These are phyloP conservation scores for Luscinia luscinia DNA, from an alignment of 2,797 vertebrate species.

Conservation along the genomic window DNA sequence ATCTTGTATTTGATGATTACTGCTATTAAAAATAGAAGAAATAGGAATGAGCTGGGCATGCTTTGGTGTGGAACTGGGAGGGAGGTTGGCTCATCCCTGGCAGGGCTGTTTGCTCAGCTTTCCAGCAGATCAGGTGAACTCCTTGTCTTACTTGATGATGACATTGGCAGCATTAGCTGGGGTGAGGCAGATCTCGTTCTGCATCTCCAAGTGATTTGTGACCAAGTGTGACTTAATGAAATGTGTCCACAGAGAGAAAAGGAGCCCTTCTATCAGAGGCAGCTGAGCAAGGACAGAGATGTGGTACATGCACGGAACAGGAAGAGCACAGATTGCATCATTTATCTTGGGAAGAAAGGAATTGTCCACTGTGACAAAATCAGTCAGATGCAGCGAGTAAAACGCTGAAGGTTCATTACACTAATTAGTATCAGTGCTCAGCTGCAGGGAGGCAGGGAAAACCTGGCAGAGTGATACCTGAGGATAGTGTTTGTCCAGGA, in stretches of 20 bases:
- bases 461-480: conserved; percentile 22
- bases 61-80: background rate
- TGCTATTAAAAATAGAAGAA: background rate
- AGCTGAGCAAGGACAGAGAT: background rate
- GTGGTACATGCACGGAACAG: background rate
- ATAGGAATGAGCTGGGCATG: background rate
- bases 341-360: conserved; percentile 50
- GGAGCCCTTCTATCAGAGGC: background rate
- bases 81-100: background rate
- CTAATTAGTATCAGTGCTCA: conserved; percentile 61
- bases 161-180: background rate
- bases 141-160: background rate
- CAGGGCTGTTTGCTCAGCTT: background rate
- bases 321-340: background rate
- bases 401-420: conserved; percentile 38
- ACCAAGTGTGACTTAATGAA: background rate
- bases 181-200: background rate
- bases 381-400: conserved; percentile 56
- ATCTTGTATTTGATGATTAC: background rate
- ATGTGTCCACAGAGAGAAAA: background rate
- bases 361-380: conserved; percentile 39
- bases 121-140: background rate
- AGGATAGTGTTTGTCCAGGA: background rate
- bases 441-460: background rate
- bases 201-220: background rate